Base-by-base conservation (phyloP, 2,797 vertebrate genomes). In the Thamnophis elegans region DNA sequence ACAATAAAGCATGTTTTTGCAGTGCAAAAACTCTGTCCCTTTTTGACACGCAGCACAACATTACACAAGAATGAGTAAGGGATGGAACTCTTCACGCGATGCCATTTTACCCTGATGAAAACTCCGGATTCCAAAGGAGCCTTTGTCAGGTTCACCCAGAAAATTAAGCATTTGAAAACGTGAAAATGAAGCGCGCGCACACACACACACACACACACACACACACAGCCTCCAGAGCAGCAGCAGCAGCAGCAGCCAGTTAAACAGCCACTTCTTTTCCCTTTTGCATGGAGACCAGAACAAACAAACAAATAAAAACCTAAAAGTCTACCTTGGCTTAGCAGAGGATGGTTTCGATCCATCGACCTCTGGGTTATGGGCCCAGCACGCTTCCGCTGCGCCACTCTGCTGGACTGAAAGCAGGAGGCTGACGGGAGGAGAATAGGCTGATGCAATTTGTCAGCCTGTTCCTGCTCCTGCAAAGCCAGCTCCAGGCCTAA, bases 281-380 rank as follows among this genome's bases (percentile, higher is more conserved):
- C 36, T 36, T 73, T 20, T 73, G 32, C 32, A 36, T 73, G 32
- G n/a, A 32, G 14, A 73, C 20, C 9, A 1, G 9, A 82, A 47
- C 73, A 82, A 82, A 82, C 42, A 47, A 47, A 2, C 4, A 47
- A 82, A 47, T 4, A 47, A 47, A 47, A 42, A 42, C 42, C 42
- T 47, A 47, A 5, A 12, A 8, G 0, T 25, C 10, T 12, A 25
- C 0, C 10, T 47, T 25, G 10, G 20, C 4, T 36, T 82, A 82
- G 73, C 73, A 94, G 94, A 94, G 91, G 92, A 93, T 93, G 94
- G 92, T 94, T 93, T 94, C 59, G 89, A 94, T 94, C 94, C 91
- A 94, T 93, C 91, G 89, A 92, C 91, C 92, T 93, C 94, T 94
- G 91, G 92, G 94, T 93, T 93, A 93, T 93, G 92, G 92, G 94